Evolutionary conservation across 2,888 invertebrate genomes (phyloP).

Genomic region (Synergus japonicus): DNA sequence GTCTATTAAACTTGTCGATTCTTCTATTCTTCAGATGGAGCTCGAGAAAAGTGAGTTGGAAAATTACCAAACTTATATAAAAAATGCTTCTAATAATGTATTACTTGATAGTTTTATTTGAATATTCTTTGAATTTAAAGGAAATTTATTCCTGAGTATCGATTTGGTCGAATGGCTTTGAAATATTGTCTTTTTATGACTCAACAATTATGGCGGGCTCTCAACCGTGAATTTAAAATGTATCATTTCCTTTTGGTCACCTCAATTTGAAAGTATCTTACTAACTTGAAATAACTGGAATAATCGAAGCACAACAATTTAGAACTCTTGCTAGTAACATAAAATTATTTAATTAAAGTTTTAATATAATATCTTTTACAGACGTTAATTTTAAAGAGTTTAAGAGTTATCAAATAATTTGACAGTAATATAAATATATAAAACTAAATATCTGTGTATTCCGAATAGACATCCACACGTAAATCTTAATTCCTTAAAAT

Average conservation of each 20-base stretch:
- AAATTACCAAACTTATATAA: neutral
- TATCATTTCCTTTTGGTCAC: neutral
- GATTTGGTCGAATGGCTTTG: neutral
- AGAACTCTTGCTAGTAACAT: neutral
- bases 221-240: conserved; percentile 1
- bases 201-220: neutral
- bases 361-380: neutral
- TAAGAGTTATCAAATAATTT: neutral
- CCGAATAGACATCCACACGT: too few species aligned
- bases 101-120: neutral
- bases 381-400: neutral
- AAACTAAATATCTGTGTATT: too few species aligned
- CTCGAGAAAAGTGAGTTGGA: conserved; percentile 16
- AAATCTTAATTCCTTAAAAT: too few species aligned
- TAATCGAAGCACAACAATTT: neutral
- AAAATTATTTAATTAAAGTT: neutral
- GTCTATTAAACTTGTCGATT: conserved; percentile 27
- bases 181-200: neutral
- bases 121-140: neutral
- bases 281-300: neutral
- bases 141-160: neutral
- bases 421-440: too few species aligned
- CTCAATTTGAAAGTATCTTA: neutral
- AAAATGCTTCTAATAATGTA: too few species aligned
- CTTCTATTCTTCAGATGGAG: conserved; percentile 12